Evolutionary conservation across 2,797 vertebrate species (phyloP).

Genomic region (Lutjanus campechanus): DNA sequence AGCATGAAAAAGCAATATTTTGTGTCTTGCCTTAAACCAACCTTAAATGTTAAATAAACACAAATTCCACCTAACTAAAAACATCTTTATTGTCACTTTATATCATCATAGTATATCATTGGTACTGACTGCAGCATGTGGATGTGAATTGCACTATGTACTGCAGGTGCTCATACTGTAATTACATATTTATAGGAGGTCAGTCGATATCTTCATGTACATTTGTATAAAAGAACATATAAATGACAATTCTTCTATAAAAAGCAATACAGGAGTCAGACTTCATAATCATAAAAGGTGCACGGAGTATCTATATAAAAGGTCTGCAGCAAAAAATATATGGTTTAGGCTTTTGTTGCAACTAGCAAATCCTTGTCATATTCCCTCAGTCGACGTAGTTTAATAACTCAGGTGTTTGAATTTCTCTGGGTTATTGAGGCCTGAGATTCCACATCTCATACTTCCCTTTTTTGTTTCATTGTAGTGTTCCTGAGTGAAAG

Average conservation of each 20-base stretch:
- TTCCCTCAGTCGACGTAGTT: slow-evolving; percentile 36
- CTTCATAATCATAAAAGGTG: slow-evolving; percentile 73
- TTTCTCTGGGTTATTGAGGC: slow-evolving; percentile 22
- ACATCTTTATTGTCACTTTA: slow-evolving; percentile 78
- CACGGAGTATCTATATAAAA: slow-evolving; percentile 65
- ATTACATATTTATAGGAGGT: slow-evolving; percentile 67
- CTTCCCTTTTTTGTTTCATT: slow-evolving; percentile 43
- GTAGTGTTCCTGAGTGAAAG: slow-evolving; percentile 73
- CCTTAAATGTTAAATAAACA: slow-evolving; percentile 49
- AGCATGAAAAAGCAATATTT: too few relatives aligned
- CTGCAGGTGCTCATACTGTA: slow-evolving; percentile 70
- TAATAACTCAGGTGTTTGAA: slow-evolving; percentile 31
- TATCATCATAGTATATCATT: slow-evolving; percentile 70
- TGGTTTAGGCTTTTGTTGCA: slow-evolving; percentile 49
- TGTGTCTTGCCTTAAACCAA: neutral
- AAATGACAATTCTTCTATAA: slow-evolving; percentile 67
- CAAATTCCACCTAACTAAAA: slow-evolving; percentile 64
- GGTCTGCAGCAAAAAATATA: slow-evolving; percentile 65
- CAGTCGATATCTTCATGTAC: slow-evolving; percentile 66
- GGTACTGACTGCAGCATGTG: slow-evolving; percentile 73
- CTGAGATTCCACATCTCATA: slow-evolving; percentile 47
- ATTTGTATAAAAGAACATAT: slow-evolving; percentile 68
- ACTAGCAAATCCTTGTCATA: slow-evolving; percentile 49
- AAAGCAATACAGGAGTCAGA: slow-evolving; percentile 71
- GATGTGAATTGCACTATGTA: slow-evolving; percentile 65